Evolutionary conservation across 2,797 vertebrate genomes (phyloP), one percentile per base, ranked within the genome.

Genomic region (Sylvilagus floridanus): DNA sequence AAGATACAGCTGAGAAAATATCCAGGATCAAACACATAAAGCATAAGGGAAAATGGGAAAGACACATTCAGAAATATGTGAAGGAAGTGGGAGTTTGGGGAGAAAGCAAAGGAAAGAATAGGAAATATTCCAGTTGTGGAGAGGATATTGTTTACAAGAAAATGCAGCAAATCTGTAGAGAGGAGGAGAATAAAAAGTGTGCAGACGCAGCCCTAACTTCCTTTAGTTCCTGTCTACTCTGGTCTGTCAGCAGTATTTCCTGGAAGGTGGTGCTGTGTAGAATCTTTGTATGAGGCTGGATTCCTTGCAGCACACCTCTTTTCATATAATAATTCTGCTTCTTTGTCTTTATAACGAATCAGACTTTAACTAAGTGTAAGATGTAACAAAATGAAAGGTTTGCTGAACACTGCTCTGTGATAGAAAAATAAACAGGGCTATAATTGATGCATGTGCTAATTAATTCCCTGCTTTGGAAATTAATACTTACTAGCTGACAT

Each of bases 401-500:
- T 88, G 32, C 4, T 83, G 65, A 37, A 65, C 60, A 63, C 11
- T 60, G 88, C 52, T 50, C 14, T 35, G 17, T n/a, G 22, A 37
- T 16, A 85, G 32, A 47, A 91, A 73, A 62, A 83, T 66, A 84
- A 88, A 73, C 11, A 77, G 42, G 8, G 47, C 72, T 71, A 19
- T 52, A 32, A 84, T 94, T 93, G 32, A 37, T 72, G 9, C 90
- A n/a, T 76, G 11, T 84, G 47, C 19, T 93, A 62, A 83, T 73
- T 81, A 84, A 76, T 52, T 84, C 30, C 47, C 8, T 89, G 3
- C 32, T 79, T 95, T 62, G 30, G 22, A 84, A 82, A 32, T 85
- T 57, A 79, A 60, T 47, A 19, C 47, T 84, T 75, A 3, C 6
- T 71, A 75, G 2, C 6, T 62, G 30, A 35, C 52, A 68, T 54